Evolutionary conservation across 2,888 invertebrate genomes (phyloP).

Genomic region (Dryobotodes eremita): DNA sequence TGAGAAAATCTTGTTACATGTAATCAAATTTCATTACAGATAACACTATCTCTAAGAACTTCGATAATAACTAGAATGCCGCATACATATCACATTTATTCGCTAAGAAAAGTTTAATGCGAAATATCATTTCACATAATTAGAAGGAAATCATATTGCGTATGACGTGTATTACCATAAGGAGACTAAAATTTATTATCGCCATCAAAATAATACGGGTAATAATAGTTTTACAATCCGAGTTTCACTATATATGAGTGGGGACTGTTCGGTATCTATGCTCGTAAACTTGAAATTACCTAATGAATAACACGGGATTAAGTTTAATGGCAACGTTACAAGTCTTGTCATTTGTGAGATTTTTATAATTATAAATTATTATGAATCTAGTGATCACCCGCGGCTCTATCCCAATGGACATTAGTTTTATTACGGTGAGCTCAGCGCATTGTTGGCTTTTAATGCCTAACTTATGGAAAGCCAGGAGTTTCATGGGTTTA

Average conservation of each 20-base stretch:
- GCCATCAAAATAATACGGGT: conserved; percentile 76
- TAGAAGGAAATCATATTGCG: conserved; percentile 46
- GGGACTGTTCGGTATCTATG: conserved; percentile 69
- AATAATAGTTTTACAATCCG: conserved; percentile 76
- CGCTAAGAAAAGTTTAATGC: conserved; percentile 21
- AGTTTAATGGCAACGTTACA: conserved; percentile 74
- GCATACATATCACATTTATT: conserved; percentile 39
- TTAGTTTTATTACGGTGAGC: conserved; percentile 54
- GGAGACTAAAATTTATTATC: conserved; percentile 74
- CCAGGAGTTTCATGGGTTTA: conserved; percentile 21
- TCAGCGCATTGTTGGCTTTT: conserved; percentile 42
- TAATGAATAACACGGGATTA: conserved; percentile 81
- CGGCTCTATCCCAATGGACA: conserved; percentile 48
- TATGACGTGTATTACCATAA: conserved; percentile 67
- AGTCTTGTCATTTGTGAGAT: conserved; percentile 72
- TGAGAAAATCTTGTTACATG: conserved; percentile 23
- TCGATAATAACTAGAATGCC: conserved; percentile 20
- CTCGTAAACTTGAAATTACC: conserved; percentile 79
- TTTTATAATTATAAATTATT: conserved; percentile 67
- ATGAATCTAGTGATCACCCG: conserved; percentile 56
- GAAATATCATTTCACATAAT: conserved; percentile 55
- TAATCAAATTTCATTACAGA: conserved; percentile 36
- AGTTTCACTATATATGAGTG: conserved; percentile 68
- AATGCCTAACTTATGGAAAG: conserved; percentile 43
- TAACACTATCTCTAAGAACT: conserved; percentile 17